Base-by-base conservation (phyloP, 2,113 vertebrate species). In the Callithrix jacchus region DNA sequence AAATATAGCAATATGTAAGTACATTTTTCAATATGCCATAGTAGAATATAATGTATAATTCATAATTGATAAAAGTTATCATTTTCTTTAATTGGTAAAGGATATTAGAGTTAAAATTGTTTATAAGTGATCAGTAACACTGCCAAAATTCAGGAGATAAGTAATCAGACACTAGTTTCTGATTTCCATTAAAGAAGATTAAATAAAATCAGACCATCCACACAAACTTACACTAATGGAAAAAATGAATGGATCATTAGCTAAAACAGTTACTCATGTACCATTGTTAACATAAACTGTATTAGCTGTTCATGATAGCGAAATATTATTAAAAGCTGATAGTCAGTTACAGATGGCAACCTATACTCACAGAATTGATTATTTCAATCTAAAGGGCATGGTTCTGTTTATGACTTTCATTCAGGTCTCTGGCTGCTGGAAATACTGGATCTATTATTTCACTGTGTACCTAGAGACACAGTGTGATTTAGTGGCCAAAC, bases 281-380 rank as follows among this genome's bases (percentile, higher is more conserved):
- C 54, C 42, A 70, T 47, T 71, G 47, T 81, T 42, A 37, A 58
- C 61, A 80, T 61, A 10, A 93, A 76, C 17, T 70, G 21, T 61
- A 14, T 89, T 91, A 83, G 93, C 32, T 86, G 73, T 12, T 89
- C 23, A 61, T 9, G 2, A 56, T 0, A 45, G 37, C n/a, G 37
- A 94, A 87, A 40, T 87, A 47, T 87, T 83, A 71, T 54, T 92
- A 86, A 95, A 94, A 85, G 13, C 9, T 79, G 14, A 81, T 66
- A 58, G 77, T 56, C 16, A 73, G 16, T 71, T 76, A 73, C 3
- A 74, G 3, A 84, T 0, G 87, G 42, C 21, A 87, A 76, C 14
- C 42, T 35, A 35, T 25, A 61, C n/a, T 97, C 13, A 25, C 37
- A 68, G 82, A 40, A 52, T 6, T 73, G 37, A 83, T 45, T 2